These are phyloP conservation scores for Hapalemur alaotrensis DNA, from an alignment of 2,797 vertebrate species.

Conservation along the genomic window DNA sequence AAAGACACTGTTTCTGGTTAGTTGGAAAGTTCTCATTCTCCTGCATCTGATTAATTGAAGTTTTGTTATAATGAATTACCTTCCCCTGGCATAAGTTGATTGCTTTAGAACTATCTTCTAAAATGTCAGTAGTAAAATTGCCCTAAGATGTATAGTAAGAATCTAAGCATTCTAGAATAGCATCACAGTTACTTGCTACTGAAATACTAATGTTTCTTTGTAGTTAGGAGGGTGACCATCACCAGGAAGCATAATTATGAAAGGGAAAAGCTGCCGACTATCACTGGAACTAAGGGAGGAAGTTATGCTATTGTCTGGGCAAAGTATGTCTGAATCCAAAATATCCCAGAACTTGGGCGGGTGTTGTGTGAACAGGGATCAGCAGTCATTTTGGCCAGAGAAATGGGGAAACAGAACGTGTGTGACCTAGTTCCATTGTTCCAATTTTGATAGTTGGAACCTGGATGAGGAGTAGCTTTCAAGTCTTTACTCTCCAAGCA, in stretches of 20 bases:
- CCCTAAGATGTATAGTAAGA: constrained; percentile 61
- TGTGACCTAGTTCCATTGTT: neutral
- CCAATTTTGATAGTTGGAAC: constrained; percentile 9
- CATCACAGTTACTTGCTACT: constrained; percentile 81
- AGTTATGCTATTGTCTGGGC: neutral
- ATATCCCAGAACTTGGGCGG: neutral
- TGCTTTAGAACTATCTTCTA: constrained; percentile 12
- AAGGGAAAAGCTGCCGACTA: constrained; percentile 12
- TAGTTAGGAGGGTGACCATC: neutral
- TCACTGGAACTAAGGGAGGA: constrained; percentile 19
- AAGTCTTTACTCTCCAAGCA: neutral
- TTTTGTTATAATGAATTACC: neutral
- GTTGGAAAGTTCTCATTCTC: neutral
- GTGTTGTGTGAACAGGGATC: neutral
- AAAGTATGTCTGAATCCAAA: neutral
- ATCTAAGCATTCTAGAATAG: constrained; percentile 84
- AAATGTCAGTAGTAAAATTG: neutral
- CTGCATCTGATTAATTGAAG: neutral
- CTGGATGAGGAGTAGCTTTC: neutral
- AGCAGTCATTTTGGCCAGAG: neutral
- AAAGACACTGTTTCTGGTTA: neutral
- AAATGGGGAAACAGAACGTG: neutral
- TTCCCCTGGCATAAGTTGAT: neutral
- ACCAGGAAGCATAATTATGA: constrained; percentile 46
- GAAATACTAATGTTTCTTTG: constrained; percentile 41